A percentile compares a stretch with the other conserved stretches of the same genome.
Evolutionary conservation across 2,113 vertebrate species (phyloP).

Genomic region (Progne subis): DNA sequence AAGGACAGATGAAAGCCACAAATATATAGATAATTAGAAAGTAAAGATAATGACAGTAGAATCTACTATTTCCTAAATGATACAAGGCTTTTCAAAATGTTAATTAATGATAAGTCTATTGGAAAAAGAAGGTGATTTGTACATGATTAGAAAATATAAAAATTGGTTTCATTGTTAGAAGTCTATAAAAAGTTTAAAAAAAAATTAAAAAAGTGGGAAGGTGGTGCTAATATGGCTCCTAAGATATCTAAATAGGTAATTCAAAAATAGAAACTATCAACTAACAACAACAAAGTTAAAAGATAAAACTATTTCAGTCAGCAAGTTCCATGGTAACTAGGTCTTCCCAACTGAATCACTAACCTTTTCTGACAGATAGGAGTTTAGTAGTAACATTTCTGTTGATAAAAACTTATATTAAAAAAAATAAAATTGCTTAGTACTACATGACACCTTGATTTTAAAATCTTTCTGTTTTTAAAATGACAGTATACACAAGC

Average conservation of each 20-base stretch:
- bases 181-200: not conserved
- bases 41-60: not conserved
- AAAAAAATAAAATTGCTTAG: not conserved
- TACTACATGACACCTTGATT: not conserved
- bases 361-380: not conserved
- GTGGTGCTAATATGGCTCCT: not conserved
- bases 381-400: not conserved
- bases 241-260: not conserved
- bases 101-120: not conserved
- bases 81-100: not conserved
- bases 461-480: not conserved
- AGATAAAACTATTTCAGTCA: not conserved
- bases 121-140: not conserved
- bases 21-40: not conserved
- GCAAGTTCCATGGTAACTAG: not conserved
- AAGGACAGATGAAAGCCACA: not conserved
- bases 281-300: not conserved
- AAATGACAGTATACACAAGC: not conserved
- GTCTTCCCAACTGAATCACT: not conserved
- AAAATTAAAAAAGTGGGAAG: accelerated
- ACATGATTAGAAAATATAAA: not conserved
- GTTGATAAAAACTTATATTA: not conserved
- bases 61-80: not conserved
- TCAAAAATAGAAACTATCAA: not conserved
- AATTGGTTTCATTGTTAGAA: not conserved